A percentile compares a stretch with the other conserved stretches of the same genome.
These are phyloP conservation scores for Luperina testacea DNA, from an alignment of 2,888 invertebrate genomes.

Conservation along the genomic window DNA sequence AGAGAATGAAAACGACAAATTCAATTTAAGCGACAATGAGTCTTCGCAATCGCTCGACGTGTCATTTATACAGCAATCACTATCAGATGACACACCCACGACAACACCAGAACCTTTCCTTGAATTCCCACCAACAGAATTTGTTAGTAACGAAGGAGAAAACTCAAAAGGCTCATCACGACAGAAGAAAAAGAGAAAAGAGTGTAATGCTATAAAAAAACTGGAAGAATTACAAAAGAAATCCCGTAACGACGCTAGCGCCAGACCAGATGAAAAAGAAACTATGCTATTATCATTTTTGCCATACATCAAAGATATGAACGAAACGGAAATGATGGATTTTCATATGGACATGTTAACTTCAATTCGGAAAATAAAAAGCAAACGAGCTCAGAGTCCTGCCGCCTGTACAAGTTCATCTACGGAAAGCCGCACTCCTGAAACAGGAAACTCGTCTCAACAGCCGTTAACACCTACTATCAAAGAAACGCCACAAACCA, in stretches of 20 bases:
- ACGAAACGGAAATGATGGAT: conserved; percentile 50
- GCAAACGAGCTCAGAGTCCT: not conserved
- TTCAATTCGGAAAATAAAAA: conserved; percentile 23
- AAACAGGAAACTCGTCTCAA: not conserved
- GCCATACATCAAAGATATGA: conserved; percentile 50
- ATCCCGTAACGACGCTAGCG: not conserved
- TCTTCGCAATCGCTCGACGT: conserved; percentile 1
- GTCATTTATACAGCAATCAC: conserved; percentile 2
- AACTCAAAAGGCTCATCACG: not conserved
- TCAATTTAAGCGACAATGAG: conserved; percentile 2
- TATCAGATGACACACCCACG: conserved; percentile 5
- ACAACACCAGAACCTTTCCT: conserved; percentile 19
- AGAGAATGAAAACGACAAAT: not conserved
- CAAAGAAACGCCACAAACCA: not conserved
- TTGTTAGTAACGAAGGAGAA: not conserved
- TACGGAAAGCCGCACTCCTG: not conserved
- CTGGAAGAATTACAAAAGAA: conserved; percentile 13
- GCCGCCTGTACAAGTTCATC: not conserved
- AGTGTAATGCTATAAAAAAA: not conserved
- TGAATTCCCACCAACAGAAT: conserved; percentile 11
- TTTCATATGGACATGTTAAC: conserved; percentile 20
- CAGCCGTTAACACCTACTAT: not conserved
- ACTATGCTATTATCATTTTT: conserved; percentile 45
- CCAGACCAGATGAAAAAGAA: conserved; percentile 29
- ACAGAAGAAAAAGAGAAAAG: conserved; percentile 5